phyloP scores from a whole-genome alignment of 2,797 vertebrate genomes.

The Tenualosa thibaudeaui region DNA sequence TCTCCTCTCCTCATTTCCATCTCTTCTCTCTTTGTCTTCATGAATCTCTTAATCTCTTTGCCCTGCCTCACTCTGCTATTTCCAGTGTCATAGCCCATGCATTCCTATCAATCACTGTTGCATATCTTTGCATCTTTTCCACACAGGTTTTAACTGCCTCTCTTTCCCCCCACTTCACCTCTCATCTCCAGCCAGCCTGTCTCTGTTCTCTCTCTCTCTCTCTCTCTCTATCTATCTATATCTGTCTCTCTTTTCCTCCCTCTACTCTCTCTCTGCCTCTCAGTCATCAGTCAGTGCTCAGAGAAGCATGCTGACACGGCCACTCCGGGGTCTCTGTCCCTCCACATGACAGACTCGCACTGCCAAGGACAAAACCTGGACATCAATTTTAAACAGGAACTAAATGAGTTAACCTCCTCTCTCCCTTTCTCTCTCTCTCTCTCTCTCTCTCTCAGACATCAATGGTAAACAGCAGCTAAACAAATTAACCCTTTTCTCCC shows the following conservation, averaged over 20 bases:
- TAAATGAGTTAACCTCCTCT: constrained; percentile 50
- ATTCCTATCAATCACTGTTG: constrained; percentile 1
- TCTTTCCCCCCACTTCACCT: not conserved
- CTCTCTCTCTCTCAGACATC: not conserved
- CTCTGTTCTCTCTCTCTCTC: not conserved
- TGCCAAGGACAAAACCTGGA: constrained; percentile 48
- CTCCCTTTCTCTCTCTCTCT: constrained; percentile 33
- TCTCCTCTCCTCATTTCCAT: not conserved
- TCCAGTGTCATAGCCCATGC: not conserved
- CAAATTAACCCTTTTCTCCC: constrained; percentile 43
- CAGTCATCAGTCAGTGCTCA: constrained; percentile 50
- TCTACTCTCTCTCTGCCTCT: constrained; percentile 33
- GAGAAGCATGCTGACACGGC: constrained; percentile 52
- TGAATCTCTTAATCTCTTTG: not conserved
- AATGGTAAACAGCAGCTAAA: too few species aligned
- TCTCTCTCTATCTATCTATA: constrained; percentile 33
- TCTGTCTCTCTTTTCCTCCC: constrained; percentile 33
- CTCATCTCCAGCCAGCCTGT: not conserved
- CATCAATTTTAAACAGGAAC: constrained; percentile 47
- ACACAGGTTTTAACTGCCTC: not conserved
- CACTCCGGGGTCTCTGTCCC: constrained; percentile 43
- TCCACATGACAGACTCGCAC: constrained; percentile 24
- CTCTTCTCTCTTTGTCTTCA: not conserved
- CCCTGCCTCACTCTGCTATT: not conserved
- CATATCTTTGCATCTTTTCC: not conserved